Evolutionary conservation across 2,888 invertebrate species (phyloP).

Genomic region (Allacma fusca): DNA sequence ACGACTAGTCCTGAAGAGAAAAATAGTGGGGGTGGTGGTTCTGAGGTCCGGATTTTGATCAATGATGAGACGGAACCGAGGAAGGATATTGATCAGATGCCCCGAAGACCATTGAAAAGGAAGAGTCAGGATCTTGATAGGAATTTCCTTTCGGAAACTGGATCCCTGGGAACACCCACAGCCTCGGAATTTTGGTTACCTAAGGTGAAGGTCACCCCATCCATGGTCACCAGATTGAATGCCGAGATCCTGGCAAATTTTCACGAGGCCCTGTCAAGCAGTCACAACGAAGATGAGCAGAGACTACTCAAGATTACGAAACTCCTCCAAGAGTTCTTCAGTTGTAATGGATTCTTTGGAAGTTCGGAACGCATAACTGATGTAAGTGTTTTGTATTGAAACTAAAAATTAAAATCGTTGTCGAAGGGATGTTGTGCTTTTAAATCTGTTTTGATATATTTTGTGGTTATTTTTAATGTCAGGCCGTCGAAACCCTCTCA

Average conservation of each 20-base stretch:
- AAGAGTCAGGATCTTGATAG: conserved; percentile 34
- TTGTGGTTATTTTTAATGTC: not conserved
- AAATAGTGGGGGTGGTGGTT: not conserved
- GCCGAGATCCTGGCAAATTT: conserved; percentile 31
- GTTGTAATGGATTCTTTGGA: conserved; percentile 11
- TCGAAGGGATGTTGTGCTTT: too few species aligned
- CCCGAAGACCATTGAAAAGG: conserved; percentile 26
- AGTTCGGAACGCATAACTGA: not conserved
- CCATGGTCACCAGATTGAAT: conserved; percentile 30
- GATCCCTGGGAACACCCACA: not conserved
- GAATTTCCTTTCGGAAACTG: conserved; percentile 25
- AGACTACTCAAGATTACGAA: not conserved
- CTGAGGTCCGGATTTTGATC: conserved; percentile 4
- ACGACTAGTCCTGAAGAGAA: too few species aligned
- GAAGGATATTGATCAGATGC: conserved; percentile 8
- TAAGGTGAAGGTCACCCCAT: conserved; percentile 33
- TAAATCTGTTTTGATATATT: too few species aligned
- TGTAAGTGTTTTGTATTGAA: conserved; percentile 2
- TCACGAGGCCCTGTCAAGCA: not conserved
- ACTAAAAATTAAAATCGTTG: too few species aligned
- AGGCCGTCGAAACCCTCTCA: conserved; percentile 33
- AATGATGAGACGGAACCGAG: conserved; percentile 1
- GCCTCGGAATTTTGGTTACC: conserved; percentile 31
- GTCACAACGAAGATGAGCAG: not conserved
- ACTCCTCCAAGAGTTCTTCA: conserved; percentile 1